A percentile compares a stretch with the other conserved stretches of the same genome.
Evolutionary conservation across 2,888 invertebrate species (phyloP).

Genomic region (Osedax fenrisi): DNA sequence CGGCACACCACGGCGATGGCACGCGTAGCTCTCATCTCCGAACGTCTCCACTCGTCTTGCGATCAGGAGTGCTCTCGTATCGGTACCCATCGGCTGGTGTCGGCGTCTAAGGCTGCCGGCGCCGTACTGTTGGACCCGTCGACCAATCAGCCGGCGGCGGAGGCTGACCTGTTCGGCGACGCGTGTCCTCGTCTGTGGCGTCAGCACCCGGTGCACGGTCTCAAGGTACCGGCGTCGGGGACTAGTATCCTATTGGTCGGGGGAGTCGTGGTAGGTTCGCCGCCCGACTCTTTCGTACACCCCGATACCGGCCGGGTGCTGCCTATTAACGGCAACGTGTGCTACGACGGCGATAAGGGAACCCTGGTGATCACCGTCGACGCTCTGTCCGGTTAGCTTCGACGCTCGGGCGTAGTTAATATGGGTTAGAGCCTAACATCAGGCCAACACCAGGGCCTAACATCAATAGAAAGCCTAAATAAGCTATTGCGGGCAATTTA

Average conservation of each 20-base stretch:
- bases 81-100: not conserved
- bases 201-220: constrained; percentile 42
- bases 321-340: constrained; percentile 44
- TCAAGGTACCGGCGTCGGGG: constrained; percentile 40
- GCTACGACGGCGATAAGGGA: constrained; percentile 43
- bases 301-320: constrained; percentile 46
- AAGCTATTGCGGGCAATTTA: too few species aligned
- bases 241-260: constrained; percentile 41
- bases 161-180: constrained; percentile 35
- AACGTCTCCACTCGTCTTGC: not conserved
- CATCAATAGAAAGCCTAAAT: too few species aligned
- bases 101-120: not conserved
- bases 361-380: constrained; percentile 44
- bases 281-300: constrained; percentile 42
- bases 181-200: not conserved
- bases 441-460: too few species aligned
- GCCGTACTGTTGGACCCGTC: not conserved
- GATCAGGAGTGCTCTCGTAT: not conserved
- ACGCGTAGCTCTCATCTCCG: not conserved
- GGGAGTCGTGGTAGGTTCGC: constrained; percentile 38
- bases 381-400: constrained; percentile 39
- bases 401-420: too few species aligned
- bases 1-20: not conserved
- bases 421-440: too few species aligned
- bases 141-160: constrained; percentile 17